Conservation (phyloP, 2,797 vertebrate genomes). For the Cryptoblepharus egeriae region DNA sequence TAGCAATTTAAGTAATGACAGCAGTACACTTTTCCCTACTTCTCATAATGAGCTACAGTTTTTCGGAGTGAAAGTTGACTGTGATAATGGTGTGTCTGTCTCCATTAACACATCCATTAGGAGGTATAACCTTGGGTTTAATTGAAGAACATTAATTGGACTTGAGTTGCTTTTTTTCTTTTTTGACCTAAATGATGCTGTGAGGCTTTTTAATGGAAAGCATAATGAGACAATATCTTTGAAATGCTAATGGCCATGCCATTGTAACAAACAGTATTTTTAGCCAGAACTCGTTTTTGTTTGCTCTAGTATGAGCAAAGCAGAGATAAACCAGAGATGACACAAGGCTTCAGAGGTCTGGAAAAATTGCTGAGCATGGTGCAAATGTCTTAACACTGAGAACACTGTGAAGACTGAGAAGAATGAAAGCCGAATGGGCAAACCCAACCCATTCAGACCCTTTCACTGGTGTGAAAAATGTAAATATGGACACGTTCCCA, state of each 20-base stretch:
- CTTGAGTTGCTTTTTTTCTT: neutral
- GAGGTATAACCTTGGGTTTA: neutral
- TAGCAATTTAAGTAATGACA: neutral
- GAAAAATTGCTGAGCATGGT: no score
- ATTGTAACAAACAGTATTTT: conserved; percentile 2
- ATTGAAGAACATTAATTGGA: conserved; percentile 23
- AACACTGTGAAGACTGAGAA: no score
- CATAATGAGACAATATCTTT: neutral
- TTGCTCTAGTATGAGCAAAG: no score
- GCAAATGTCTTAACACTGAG: no score
- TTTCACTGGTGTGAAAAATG: no score
- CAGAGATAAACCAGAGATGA: no score
- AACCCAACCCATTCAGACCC: no score
- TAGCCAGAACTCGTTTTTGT: neutral
- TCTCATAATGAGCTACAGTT: neutral
- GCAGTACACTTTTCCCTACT: neutral
- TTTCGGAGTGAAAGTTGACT: conserved; percentile 14
- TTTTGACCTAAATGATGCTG: neutral
- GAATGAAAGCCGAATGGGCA: no score
- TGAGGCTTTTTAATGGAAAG: conserved; percentile 6
- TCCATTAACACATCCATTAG: conserved; percentile 15
- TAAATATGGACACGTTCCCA: no score
- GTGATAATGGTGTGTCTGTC: neutral
- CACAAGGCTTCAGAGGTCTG: no score
- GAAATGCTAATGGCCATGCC: conserved; percentile 7